Percentiles rank a stretch among this genome's conserved stretches.
Conservation (phyloP, 2,888 invertebrate genomes). For the Mimumesa dahlbomi region DNA sequence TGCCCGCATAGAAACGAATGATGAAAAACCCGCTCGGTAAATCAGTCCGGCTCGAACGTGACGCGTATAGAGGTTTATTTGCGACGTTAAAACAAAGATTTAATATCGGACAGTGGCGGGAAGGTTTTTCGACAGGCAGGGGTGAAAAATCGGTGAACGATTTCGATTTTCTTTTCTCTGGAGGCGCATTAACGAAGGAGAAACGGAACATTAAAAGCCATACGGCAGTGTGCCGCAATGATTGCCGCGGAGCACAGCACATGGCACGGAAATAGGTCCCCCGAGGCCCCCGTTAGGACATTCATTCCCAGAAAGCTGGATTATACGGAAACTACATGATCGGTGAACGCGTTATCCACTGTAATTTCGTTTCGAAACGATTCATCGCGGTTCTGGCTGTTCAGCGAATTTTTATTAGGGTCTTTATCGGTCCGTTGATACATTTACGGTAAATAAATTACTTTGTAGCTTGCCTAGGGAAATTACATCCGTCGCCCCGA, state of each 20-base stretch:
- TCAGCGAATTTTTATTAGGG: not conserved
- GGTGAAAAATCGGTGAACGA: slow-evolving; percentile 17
- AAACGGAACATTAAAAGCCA: slow-evolving; percentile 60
- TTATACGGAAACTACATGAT: slow-evolving; percentile 36
- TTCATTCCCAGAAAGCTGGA: slow-evolving; percentile 52
- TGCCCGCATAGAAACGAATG: too few relatives aligned
- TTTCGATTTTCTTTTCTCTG: slow-evolving; percentile 39
- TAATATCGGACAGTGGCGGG: too few relatives aligned
- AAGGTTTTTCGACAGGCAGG: too few relatives aligned
- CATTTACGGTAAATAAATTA: too few relatives aligned
- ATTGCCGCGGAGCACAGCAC: slow-evolving; percentile 55
- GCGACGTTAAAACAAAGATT: too few relatives aligned
- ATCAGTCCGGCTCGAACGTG: too few relatives aligned
- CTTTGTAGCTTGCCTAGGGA: too few relatives aligned
- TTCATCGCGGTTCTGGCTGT: not conserved
- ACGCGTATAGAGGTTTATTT: too few relatives aligned
- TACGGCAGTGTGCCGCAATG: slow-evolving; percentile 45
- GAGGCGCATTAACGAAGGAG: slow-evolving; percentile 58
- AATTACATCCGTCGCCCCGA: too few relatives aligned
- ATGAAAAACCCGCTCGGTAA: too few relatives aligned
- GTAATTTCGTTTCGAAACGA: not conserved
- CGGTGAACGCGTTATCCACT: not conserved
- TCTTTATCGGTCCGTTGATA: not conserved
- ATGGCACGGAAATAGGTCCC: slow-evolving; percentile 56
- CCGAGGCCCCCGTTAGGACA: slow-evolving; percentile 51